A percentile compares a stretch with the other conserved stretches of the same genome.
Evolutionary conservation across 2,888 invertebrate genomes (phyloP).

Genomic region (Leucania comma): DNA sequence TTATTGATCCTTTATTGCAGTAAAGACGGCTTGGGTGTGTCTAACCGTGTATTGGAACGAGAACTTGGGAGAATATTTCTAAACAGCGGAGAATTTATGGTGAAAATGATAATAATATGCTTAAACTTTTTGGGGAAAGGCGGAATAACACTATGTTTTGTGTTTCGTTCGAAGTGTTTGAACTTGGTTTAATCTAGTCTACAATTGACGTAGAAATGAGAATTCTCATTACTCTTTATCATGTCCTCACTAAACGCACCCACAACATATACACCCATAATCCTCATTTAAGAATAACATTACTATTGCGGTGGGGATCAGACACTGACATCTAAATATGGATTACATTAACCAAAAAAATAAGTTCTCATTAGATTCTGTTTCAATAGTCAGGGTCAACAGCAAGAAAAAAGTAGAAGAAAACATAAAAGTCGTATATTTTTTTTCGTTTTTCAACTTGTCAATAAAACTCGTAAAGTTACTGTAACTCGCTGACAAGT

Average conservation of each 20-base stretch:
- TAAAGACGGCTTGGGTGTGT: constrained; percentile 54
- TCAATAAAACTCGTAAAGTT: constrained; percentile 57
- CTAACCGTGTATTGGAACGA: constrained; percentile 54
- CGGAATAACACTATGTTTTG: constrained; percentile 18
- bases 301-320: background rate
- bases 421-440: constrained; percentile 5
- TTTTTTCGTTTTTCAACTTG: constrained; percentile 49
- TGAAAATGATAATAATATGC: constrained; percentile 47
- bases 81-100: constrained; percentile 42
- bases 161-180: background rate
- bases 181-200: background rate
- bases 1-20: constrained; percentile 65
- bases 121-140: constrained; percentile 17
- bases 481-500: constrained; percentile 64
- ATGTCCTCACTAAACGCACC: background rate
- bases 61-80: constrained; percentile 46
- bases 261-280: background rate
- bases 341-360: constrained; percentile 9
- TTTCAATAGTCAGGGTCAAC: background rate
- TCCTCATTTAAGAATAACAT: background rate
- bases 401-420: background rate
- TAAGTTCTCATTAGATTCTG: background rate
- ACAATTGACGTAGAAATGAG: background rate
- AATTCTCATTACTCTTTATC: background rate
- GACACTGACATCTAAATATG: too few relatives aligned